phyloP scores from a whole-genome alignment of 2,888 invertebrate species.

The Acanthosoma haemorrhoidale region DNA sequence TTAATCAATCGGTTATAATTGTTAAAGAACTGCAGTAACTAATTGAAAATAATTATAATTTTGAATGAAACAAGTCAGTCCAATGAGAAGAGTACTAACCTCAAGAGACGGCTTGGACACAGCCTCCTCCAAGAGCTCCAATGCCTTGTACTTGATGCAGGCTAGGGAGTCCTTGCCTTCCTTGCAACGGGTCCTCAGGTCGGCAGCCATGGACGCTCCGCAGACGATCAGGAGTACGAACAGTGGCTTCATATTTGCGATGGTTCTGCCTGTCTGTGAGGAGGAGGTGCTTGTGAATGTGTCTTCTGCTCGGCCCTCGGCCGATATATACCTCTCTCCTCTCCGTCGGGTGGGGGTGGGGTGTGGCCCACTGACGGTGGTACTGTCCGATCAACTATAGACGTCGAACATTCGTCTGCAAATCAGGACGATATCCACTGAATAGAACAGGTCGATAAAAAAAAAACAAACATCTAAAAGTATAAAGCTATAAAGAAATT shows the following conservation, averaged over 20 bases:
- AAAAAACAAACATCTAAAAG: too few relatives aligned
- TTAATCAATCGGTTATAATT: too few relatives aligned
- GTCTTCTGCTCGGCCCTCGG: not conserved
- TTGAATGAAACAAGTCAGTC: too few relatives aligned
- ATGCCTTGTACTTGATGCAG: conserved; percentile 77
- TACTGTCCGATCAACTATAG: too few relatives aligned
- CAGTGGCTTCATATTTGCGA: not conserved
- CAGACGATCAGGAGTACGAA: conserved; percentile 15
- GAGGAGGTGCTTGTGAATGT: not conserved
- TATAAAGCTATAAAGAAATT: too few relatives aligned
- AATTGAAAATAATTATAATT: too few relatives aligned
- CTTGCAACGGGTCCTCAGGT: conserved; percentile 68
- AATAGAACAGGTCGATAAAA: too few relatives aligned
- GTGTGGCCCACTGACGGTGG: not conserved
- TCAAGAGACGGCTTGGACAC: conserved; percentile 50
- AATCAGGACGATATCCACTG: too few relatives aligned
- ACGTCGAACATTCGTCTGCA: too few relatives aligned
- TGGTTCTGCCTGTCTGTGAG: too few relatives aligned
- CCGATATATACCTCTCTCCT: not conserved
- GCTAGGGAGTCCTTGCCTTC: conserved; percentile 71
- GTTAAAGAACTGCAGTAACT: too few relatives aligned
- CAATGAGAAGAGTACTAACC: conserved; percentile 25
- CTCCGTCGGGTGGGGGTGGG: not conserved
- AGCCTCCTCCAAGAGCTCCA: conserved; percentile 70
- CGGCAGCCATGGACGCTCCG: conserved; percentile 39